These are phyloP conservation scores for Caenorhabditis sp. DNA, from an alignment of 2,888 invertebrate genomes.

Conservation along the genomic window DNA sequence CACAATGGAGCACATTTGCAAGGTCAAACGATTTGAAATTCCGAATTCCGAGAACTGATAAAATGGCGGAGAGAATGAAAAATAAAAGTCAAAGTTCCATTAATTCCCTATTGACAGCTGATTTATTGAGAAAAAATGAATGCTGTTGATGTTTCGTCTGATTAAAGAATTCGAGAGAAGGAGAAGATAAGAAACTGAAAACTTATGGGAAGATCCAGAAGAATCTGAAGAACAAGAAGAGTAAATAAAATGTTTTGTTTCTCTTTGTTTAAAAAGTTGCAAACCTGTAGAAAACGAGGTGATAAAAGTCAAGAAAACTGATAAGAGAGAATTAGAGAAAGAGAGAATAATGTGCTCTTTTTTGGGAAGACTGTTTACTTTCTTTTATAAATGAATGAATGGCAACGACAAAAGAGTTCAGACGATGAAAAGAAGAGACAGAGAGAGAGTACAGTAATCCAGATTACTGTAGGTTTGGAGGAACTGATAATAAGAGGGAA, in stretches of 20 bases:
- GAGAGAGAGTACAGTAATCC: constrained; percentile 17
- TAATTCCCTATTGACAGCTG: constrained; percentile 56
- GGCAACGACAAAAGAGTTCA: constrained; percentile 36
- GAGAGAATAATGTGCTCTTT: constrained; percentile 5
- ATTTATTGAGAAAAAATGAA: constrained; percentile 9
- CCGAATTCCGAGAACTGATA: constrained; percentile 7
- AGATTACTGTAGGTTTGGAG: neutral
- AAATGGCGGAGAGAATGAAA: neutral
- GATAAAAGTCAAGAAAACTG: constrained; percentile 16
- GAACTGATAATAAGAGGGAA: neutral
- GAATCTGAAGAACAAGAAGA: neutral
- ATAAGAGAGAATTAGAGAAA: constrained; percentile 28
- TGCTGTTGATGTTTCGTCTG: constrained; percentile 32
- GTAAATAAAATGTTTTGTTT: constrained; percentile 23
- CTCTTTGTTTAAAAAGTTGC: constrained; percentile 23
- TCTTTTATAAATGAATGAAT: constrained; percentile 14
- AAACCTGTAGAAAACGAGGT: constrained; percentile 14
- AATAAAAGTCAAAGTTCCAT: constrained; percentile 39
- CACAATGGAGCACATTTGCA: neutral
- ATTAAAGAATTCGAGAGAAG: neutral
- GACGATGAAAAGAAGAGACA: constrained; percentile 25
- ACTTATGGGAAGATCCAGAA: constrained; percentile 3
- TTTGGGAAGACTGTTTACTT: constrained; percentile 24
- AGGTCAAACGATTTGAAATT: neutral
- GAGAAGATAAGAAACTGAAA: constrained; percentile 22